These are phyloP conservation scores for Scrobipalpa costella DNA, from an alignment of 2,888 invertebrate genomes.

Conservation along the genomic window DNA sequence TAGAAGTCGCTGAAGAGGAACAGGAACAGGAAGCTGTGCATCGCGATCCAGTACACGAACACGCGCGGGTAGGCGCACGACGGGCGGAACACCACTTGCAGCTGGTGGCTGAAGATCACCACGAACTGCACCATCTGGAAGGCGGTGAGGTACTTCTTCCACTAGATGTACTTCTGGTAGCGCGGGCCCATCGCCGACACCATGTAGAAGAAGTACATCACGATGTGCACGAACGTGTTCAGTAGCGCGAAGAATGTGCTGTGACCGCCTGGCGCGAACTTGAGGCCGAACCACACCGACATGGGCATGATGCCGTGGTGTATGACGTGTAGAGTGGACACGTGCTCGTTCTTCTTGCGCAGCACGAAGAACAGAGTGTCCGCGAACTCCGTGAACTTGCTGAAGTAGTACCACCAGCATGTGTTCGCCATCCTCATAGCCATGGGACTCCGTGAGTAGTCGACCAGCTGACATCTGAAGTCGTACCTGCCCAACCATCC, in stretches of 20 bases:
- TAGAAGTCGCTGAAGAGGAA: slow-evolving; percentile 98
- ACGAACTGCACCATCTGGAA: slow-evolving; percentile 99
- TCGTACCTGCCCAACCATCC: slow-evolving; percentile 93
- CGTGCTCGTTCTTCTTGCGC: slow-evolving; percentile 96
- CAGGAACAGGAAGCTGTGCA: slow-evolving; percentile 96
- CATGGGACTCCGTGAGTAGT: slow-evolving; percentile 87
- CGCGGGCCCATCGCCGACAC: slow-evolving; percentile 95
- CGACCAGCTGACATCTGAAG: slow-evolving; percentile 93
- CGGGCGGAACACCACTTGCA: slow-evolving; percentile 93
- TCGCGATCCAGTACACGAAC: slow-evolving; percentile 96
- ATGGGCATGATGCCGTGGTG: slow-evolving; percentile 99
- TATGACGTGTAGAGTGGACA: slow-evolving; percentile 96
- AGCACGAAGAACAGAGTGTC: slow-evolving; percentile 98
- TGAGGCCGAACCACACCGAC: slow-evolving; percentile 97
- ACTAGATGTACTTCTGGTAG: slow-evolving; percentile 97
- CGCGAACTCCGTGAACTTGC: slow-evolving; percentile 97
- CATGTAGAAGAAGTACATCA: slow-evolving; percentile 99
- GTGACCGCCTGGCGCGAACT: slow-evolving; percentile 98
- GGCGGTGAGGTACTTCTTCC: slow-evolving; percentile 97
- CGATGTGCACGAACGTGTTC: slow-evolving; percentile 97
- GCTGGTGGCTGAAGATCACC: slow-evolving; percentile 94
- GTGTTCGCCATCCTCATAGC: slow-evolving; percentile 94
- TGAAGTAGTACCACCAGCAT: slow-evolving; percentile 98
- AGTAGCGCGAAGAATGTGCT: slow-evolving; percentile 97
- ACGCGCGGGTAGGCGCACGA: slow-evolving; percentile 96